Percentiles rank a stretch among this genome's conserved stretches.
Conservation (phyloP, 2,797 vertebrate species). For the Amazona finschi region DNA sequence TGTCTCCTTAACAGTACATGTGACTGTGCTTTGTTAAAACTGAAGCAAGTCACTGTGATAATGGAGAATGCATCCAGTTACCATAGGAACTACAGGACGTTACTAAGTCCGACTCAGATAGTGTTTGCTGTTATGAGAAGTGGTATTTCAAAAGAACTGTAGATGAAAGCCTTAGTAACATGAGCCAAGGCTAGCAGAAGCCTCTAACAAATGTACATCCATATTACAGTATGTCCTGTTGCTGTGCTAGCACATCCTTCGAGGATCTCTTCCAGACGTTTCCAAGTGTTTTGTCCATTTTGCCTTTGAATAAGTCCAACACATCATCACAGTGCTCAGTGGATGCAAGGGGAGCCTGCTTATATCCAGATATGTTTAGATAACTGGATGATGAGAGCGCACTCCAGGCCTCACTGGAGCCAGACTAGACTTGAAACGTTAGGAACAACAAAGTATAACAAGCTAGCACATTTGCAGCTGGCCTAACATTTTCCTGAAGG, state of each 20-base stretch:
- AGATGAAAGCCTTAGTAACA: neutral
- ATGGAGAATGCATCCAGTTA: constrained; percentile 47
- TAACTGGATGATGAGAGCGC: neutral
- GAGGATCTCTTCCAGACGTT: neutral
- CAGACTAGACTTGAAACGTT: neutral
- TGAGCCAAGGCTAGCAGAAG: neutral
- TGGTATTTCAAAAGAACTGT: neutral
- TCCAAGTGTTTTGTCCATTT: neutral
- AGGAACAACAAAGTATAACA: neutral
- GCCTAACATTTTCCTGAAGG: neutral
- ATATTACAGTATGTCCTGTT: accelerated
- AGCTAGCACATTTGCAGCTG: neutral
- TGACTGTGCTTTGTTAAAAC: neutral
- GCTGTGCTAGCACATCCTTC: accelerated
- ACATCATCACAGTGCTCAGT: neutral
- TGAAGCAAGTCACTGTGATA: constrained; percentile 36
- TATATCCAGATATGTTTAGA: neutral
- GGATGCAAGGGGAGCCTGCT: neutral
- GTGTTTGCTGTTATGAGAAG: neutral
- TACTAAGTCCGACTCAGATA: constrained; percentile 38
- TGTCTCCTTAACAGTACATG: constrained; percentile 21
- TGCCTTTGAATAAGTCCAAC: neutral
- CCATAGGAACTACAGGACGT: constrained; percentile 66
- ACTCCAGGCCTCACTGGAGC: neutral
- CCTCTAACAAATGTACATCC: neutral